Conservation (phyloP, 53 echinoderm and acorn worm genomes). For the Paracentrotus lividus region DNA sequence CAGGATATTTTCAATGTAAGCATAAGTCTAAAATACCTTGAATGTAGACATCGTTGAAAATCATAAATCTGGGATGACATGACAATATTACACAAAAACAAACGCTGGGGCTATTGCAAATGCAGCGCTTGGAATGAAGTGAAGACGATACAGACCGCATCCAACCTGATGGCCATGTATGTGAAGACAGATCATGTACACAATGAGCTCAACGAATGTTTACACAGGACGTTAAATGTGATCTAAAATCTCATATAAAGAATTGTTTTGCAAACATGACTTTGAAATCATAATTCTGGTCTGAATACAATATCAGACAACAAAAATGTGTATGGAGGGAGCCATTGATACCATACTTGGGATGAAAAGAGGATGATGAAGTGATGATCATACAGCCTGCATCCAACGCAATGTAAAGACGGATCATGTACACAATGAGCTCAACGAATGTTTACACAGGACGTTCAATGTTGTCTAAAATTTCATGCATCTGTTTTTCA, state of each 20-base stretch:
- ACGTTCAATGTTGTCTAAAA: not conserved
- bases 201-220: conserved; percentile 54
- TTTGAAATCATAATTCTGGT: too few species aligned
- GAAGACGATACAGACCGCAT: not conserved
- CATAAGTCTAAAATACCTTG: too few species aligned
- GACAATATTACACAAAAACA: too few species aligned
- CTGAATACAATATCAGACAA: too few species aligned
- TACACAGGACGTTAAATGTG: conserved; percentile 31
- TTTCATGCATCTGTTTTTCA: too few species aligned
- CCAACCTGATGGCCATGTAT: conserved; percentile 32
- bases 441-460: conserved; percentile 52
- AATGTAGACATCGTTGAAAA: too few species aligned
- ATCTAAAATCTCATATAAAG: too few species aligned
- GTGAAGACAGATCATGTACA: conserved; percentile 53
- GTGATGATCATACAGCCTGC: not conserved
- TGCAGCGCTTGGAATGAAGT: too few species aligned
- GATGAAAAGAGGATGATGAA: not conserved
- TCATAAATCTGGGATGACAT: too few species aligned
- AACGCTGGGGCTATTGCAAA: not conserved
- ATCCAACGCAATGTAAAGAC: conserved; percentile 27
- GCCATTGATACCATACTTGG: too few species aligned
- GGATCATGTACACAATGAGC: conserved; percentile 50
- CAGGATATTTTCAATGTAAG: too few species aligned
- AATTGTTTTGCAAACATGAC: too few species aligned
- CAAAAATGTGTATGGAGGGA: not conserved